Base-by-base conservation (phyloP, 1,140 invertebrate species). In the Schlechtendalia chinensis region DNA sequence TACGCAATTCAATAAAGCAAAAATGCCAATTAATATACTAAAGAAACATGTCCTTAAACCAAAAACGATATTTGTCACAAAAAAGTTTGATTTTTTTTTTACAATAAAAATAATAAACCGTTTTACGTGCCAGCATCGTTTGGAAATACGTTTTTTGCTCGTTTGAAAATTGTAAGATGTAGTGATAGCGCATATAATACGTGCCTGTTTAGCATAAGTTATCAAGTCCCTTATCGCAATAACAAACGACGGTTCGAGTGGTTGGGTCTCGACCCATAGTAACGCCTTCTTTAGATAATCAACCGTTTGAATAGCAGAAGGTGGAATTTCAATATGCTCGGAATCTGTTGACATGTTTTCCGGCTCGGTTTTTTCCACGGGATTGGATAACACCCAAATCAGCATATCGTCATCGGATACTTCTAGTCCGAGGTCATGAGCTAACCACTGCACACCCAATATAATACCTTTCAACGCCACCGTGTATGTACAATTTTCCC, bases 231-330 rank as follows among this genome's bases (percentile, higher is more conserved):
- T 85, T 79, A 88, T 85, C 14, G 86, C 84, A 19, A 89, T 85
- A 65, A 89, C 84, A 12, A 88, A 84, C 81, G 85, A 86, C 14
- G 88, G 88, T 83, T 88, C 88, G 50, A 89, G 84, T 16, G 88
- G 87, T 84, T 88, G 86, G 29, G 86, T 87, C 81, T 89, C 88
- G 87, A 88, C 88, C 88, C 88, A 89, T 5, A 84, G 82, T 16
- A 89, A 84, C 24, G 87, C 88, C 56, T 86, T 86, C 16, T 85
- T 85, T 12, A 89, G 84, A 29, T 88, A 84, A 50, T 84, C 82
- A 10, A 86, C 86, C 0, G 86, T 86, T 81, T 89, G 88, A 47
- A 84, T 83, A 16, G 87, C 85, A 17, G 83, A 84, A 0, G 87
- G 87, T 47, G 84, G 83, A 6, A 82, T 81, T 29, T 84, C 84